Evolutionary conservation across 2,113 vertebrate genomes (phyloP), one percentile per base, ranked within the genome.

Genomic region (Fregata magnificens): DNA sequence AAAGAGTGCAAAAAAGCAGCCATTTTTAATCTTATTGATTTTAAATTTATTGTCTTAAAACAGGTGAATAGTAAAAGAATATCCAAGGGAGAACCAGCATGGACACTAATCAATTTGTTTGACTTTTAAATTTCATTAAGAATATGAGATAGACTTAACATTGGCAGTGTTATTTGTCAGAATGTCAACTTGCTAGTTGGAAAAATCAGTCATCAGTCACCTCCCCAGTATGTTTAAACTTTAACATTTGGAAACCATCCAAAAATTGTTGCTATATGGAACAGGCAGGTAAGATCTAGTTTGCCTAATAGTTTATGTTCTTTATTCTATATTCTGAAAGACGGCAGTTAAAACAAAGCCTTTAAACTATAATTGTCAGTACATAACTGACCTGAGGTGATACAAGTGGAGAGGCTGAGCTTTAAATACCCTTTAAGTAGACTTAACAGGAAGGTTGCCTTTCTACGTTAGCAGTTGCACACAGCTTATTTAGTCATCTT

Each of bases 401-500:
- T 82, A 63, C 20, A 74, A 24, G 49, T 34, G 5, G 73, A 73
- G 88, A 62, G 83, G 79, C 94, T 94, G 61, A 94, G 93, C 94
- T 71, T 53, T 93, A 92, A 97, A 84, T 96, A 94, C 88, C 78
- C 65, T 86, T 73, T 98, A 98, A 98, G 98, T 45, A 97, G 98
- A 97, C 97, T 95, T 98, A 98, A 52, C 7, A 16, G 45, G 38
- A 55, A 70, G 67, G 61, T 40, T 42, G 53, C 65, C 52, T 58
- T 73, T 26, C n/a, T 45, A 4, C 3, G 0, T 88, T 80, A 76
- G 55, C 82, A 71, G 47, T 78, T 72, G 29, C n/a, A 10, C n/a
- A 19, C 42, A 1, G 70, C 78, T 77, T 93, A 61, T 82, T 91
- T 52, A 59, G 72, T 52, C 36, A 12, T 55, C 49, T 72, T 90